Conservation (phyloP, 1,140 invertebrate species). For the Panonychus citri region DNA sequence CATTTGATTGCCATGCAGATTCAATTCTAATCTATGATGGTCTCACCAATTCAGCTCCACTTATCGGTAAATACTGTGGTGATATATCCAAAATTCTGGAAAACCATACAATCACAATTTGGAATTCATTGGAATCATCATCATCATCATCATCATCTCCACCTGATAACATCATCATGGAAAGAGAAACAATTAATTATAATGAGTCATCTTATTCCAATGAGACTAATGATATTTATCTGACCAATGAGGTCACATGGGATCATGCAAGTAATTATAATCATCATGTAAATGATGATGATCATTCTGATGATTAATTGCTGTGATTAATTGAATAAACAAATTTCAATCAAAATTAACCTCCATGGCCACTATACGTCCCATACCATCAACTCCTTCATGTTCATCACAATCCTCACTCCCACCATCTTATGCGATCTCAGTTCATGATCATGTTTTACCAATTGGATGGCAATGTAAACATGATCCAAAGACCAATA, state of each 20-base stretch:
- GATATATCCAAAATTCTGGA: slow-evolving; percentile 34
- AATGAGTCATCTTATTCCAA: too few species aligned
- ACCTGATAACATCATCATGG: too few species aligned
- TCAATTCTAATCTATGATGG: slow-evolving; percentile 59
- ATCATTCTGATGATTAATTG: too few species aligned
- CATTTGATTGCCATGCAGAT: slow-evolving; percentile 34
- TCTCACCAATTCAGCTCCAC: slow-evolving; percentile 33
- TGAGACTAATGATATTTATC: too few species aligned
- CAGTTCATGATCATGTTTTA: slow-evolving; percentile 19
- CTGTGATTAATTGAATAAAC: too few species aligned
- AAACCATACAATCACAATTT: slow-evolving; percentile 27
- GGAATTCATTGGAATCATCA: too few species aligned
- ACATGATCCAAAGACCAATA: slow-evolving; percentile 39
- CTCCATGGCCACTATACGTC: slow-evolving; percentile 2
- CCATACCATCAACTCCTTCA: slow-evolving; percentile 1
- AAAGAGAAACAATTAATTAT: too few species aligned
- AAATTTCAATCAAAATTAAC: too few species aligned
- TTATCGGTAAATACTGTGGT: slow-evolving; percentile 53
- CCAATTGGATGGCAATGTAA: slow-evolving; percentile 48
- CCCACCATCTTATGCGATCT: slow-evolving; percentile 2
- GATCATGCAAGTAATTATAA: too few species aligned
- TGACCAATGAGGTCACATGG: too few species aligned
- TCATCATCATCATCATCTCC: too few species aligned
- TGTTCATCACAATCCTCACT: slow-evolving; percentile 3
- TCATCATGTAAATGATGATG: too few species aligned